Evolutionary conservation across 2,888 invertebrate genomes (phyloP).

Genomic region (Allophyes oxyacanthae): DNA sequence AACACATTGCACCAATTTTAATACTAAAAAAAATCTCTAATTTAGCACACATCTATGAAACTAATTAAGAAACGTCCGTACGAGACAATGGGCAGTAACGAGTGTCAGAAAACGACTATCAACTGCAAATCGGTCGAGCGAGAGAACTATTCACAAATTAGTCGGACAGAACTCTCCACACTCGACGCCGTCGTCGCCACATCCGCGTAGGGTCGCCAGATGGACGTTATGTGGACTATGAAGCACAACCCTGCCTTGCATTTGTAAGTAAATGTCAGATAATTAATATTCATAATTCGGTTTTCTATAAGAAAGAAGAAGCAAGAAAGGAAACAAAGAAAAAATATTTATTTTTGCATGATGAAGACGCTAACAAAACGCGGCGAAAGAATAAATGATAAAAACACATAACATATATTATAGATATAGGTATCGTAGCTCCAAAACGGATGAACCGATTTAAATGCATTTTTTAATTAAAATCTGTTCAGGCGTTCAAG

Average conservation of each 20-base stretch:
- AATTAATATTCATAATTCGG: too few species aligned
- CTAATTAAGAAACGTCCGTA: conserved; percentile 51
- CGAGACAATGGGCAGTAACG: conserved; percentile 65
- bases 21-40: conserved; percentile 37
- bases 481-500: too few species aligned
- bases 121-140: conserved; percentile 69
- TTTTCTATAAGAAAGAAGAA: too few species aligned
- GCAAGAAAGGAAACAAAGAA: too few species aligned
- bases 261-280: too few species aligned
- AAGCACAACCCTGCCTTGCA: neutral
- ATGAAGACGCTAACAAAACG: too few species aligned
- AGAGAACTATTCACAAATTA: conserved; percentile 81
- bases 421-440: too few species aligned
- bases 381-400: too few species aligned
- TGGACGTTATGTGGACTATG: conserved; percentile 31
- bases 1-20: conserved; percentile 2
- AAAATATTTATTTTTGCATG: too few species aligned
- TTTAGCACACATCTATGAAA: conserved; percentile 42
- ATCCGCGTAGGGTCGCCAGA: conserved; percentile 67
- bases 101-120: conserved; percentile 72
- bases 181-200: conserved; percentile 73
- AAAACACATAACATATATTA: too few species aligned
- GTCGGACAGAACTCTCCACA: conserved; percentile 73
- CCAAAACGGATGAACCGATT: too few species aligned
- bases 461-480: too few species aligned